phyloP scores from a whole-genome alignment of 1,140 invertebrate species.

The Elymnias hypermnestra region DNA sequence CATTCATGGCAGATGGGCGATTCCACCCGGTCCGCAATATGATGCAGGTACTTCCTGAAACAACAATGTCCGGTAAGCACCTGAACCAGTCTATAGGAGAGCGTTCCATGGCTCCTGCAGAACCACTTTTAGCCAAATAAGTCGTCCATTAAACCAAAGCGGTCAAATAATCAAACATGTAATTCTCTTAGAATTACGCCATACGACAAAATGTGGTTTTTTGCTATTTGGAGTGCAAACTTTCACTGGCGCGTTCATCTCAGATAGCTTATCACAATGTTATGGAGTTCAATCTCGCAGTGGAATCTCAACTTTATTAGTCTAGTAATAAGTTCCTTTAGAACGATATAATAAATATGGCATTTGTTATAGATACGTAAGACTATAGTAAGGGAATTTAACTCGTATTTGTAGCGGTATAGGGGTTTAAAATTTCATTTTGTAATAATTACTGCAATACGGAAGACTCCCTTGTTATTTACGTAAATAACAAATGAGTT shows the following conservation, averaged over 20 bases:
- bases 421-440: not conserved
- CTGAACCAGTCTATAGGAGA: too few relatives aligned
- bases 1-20: too few relatives aligned
- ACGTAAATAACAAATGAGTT: conserved; percentile 1
- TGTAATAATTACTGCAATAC: not conserved
- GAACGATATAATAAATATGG: not conserved
- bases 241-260: conserved; percentile 24
- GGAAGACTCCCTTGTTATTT: not conserved
- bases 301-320: conserved; percentile 1
- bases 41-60: too few relatives aligned
- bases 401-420: not conserved
- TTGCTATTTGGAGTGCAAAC: conserved; percentile 18
- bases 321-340: not conserved
- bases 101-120: too few relatives aligned
- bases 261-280: conserved; percentile 1
- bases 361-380: not conserved
- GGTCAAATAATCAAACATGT: too few relatives aligned
- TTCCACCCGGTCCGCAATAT: too few relatives aligned
- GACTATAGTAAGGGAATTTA: not conserved
- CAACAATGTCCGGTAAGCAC: too few relatives aligned
- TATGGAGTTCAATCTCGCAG: not conserved
- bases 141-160: too few relatives aligned
- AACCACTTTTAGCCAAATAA: too few relatives aligned
- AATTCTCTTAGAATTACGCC: conserved; percentile 11
- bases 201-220: conserved; percentile 19